Percentiles rank a stretch among this genome's conserved stretches.
phyloP scores from a whole-genome alignment of 2,113 vertebrate genomes.

The Gallinago undulata region DNA sequence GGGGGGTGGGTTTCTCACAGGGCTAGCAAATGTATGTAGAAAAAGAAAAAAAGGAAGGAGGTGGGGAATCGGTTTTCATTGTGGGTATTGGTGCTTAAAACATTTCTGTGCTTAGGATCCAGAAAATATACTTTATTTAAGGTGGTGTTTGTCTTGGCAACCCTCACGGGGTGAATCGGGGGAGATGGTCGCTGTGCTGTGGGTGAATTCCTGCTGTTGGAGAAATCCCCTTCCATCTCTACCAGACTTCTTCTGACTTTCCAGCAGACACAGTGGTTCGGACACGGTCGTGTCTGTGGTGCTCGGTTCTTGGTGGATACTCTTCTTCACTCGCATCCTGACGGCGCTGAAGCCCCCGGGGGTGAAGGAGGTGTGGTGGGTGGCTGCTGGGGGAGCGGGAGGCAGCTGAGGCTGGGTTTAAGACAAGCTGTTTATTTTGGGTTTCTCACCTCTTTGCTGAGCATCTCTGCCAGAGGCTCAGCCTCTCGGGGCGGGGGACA shows the following conservation, averaged over 20 bases:
- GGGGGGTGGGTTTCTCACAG: not conserved
- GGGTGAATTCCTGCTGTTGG: not conserved
- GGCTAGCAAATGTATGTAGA: not conserved
- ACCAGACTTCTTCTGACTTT: not conserved
- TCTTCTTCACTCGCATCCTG: fast-evolving
- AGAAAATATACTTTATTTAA: not conserved
- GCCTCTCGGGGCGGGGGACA: not conserved
- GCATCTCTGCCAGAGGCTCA: not conserved
- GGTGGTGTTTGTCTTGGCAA: not conserved
- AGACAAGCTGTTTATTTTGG: not conserved
- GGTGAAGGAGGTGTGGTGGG: not conserved
- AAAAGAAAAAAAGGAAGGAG: not conserved
- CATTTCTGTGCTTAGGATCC: not conserved
- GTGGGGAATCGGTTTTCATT: not conserved
- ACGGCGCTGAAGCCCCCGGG: not conserved
- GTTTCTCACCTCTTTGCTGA: not conserved
- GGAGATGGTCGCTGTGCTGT: not conserved
- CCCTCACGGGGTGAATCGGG: not conserved
- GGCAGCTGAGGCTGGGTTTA: not conserved
- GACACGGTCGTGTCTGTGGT: not conserved
- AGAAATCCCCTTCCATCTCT: not conserved
- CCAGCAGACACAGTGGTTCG: not conserved
- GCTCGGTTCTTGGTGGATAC: fast-evolving
- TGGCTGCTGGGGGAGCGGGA: not conserved
- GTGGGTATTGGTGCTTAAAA: not conserved